A percentile compares a stretch with the other conserved stretches of the same genome.
Conservation (phyloP, 2,113 vertebrate genomes). For the Lepidothrix coronata region DNA sequence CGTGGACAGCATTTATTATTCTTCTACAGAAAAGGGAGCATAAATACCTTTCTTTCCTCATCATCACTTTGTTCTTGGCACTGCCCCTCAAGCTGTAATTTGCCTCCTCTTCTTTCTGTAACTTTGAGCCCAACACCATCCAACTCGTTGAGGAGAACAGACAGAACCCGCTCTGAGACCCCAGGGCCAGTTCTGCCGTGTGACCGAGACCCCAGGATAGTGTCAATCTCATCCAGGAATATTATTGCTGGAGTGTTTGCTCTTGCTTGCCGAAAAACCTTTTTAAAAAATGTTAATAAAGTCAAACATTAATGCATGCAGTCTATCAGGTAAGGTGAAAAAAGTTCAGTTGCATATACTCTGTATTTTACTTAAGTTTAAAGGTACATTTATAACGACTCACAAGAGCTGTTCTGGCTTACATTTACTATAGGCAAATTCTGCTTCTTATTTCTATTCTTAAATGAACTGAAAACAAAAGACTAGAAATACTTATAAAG, state of each 20-base stretch:
- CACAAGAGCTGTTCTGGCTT: neutral
- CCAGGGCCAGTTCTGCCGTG: constrained; percentile 55
- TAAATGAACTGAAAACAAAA: neutral
- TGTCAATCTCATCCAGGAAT: constrained; percentile 96
- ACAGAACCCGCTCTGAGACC: constrained; percentile 86
- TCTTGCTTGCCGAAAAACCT: constrained; percentile 92
- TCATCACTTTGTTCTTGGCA: constrained; percentile 49
- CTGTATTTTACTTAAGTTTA: neutral
- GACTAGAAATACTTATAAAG: neutral
- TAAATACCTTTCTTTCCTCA: constrained; percentile 71
- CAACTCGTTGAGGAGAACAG: constrained; percentile 93
- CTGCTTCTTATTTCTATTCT: neutral
- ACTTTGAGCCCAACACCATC: constrained; percentile 89
- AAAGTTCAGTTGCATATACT: neutral
- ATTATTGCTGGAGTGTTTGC: constrained; percentile 89
- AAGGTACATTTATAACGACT: neutral
- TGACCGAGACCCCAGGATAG: constrained; percentile 86
- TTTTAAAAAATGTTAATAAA: neutral
- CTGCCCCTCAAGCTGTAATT: constrained; percentile 67
- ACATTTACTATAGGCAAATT: neutral
- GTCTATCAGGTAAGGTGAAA: neutral
- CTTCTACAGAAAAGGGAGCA: neutral
- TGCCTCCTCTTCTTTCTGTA: constrained; percentile 83
- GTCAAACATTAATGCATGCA: neutral
- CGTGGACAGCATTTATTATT: neutral